Percentiles rank a stretch among this genome's conserved stretches.
Evolutionary conservation across 2,888 invertebrate genomes (phyloP).

Genomic region (Pharmacophagus antenor): DNA sequence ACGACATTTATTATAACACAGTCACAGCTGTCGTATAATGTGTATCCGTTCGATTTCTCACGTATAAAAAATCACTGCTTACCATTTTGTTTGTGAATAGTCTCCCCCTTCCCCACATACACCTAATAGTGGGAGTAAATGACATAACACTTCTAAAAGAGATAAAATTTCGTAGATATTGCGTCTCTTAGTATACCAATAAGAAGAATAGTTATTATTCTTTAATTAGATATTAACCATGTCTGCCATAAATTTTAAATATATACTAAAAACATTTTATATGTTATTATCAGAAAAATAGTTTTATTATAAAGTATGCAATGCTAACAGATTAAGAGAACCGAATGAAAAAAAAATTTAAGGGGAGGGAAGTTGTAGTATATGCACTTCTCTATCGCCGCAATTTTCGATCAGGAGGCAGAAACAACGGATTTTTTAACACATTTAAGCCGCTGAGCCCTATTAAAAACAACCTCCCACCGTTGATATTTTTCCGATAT

Average conservation of each 20-base stretch:
- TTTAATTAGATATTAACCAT: no score
- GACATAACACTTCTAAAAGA: no score
- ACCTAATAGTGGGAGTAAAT: no score
- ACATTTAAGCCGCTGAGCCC: constrained; percentile 42
- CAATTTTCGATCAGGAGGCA: constrained; percentile 59
- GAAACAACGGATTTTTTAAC: constrained; percentile 45
- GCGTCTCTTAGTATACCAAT: no score
- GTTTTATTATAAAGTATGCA: constrained; percentile 41
- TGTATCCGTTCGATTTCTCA: constrained; percentile 37
- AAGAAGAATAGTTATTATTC: no score
- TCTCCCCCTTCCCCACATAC: background rate
- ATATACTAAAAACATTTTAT: no score
- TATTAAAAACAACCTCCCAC: constrained; percentile 4
- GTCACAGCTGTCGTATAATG: constrained; percentile 35
- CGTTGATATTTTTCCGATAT: constrained; percentile 4
- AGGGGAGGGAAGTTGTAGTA: constrained; percentile 42
- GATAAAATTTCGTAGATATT: no score
- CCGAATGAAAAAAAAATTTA: constrained; percentile 56
- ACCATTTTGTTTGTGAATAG: background rate
- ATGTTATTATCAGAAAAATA: background rate
- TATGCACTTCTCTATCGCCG: constrained; percentile 41
- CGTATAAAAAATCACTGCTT: constrained; percentile 36
- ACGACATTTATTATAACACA: constrained; percentile 7
- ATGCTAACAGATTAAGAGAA: constrained; percentile 43
- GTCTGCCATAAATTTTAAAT: no score